A percentile compares a stretch with the other conserved stretches of the same genome.
These are phyloP conservation scores for Eubucco bourcierii DNA, from an alignment of 2,113 vertebrate genomes.

Conservation along the genomic window DNA sequence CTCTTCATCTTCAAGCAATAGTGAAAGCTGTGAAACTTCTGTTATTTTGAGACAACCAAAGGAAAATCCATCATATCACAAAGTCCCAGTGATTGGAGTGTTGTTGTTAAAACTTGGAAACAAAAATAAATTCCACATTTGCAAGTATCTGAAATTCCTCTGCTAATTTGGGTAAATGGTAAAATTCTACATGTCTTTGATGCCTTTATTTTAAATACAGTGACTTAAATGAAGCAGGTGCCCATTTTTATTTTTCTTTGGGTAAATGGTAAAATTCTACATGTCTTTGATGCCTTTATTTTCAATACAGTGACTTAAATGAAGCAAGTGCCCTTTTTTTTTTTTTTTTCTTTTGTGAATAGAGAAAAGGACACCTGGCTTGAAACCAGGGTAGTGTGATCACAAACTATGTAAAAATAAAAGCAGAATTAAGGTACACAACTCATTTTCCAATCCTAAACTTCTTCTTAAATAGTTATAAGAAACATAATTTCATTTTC, in stretches of 20 bases:
- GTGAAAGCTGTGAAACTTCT: background rate
- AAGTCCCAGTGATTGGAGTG: background rate
- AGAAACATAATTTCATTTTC: background rate
- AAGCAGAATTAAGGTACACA: background rate
- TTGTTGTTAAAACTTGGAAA: background rate
- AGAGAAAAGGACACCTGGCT: background rate
- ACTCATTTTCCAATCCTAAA: background rate
- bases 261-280: background rate
- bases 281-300: background rate
- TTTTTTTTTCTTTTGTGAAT: background rate
- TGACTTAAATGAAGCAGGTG: background rate
- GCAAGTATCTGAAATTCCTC: background rate
- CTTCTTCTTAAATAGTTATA: background rate
- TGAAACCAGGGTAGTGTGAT: background rate
- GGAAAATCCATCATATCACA: background rate
- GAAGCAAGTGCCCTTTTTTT: background rate
- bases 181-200: background rate
- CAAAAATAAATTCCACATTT: background rate
- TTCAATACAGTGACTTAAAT: background rate
- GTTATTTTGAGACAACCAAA: background rate
- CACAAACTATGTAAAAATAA: rapidly evolving
- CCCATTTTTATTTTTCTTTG: background rate
- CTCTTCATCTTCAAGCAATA: background rate
- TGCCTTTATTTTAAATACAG: background rate
- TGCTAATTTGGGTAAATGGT: background rate